Conservation (phyloP, 1,140 invertebrate genomes). For the Rhopalosiphum maidis region DNA sequence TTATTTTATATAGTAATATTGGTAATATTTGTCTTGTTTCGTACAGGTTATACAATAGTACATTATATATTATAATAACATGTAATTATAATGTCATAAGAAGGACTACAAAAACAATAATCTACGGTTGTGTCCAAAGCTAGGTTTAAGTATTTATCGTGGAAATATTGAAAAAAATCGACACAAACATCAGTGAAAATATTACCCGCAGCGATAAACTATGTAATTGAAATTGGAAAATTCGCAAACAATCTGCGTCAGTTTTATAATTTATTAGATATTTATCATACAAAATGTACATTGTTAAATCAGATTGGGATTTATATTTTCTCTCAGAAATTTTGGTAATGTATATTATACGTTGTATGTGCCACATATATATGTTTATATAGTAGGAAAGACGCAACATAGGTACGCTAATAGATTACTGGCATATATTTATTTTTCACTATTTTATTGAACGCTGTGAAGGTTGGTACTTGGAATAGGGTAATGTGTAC, state of each 20-base stretch:
- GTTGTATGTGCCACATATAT: background rate
- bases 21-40: background rate
- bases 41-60: background rate
- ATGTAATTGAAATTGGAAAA: slow-evolving; percentile 11
- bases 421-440: background rate
- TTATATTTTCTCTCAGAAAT: background rate
- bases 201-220: background rate
- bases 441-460: slow-evolving; percentile 17
- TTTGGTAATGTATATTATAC: background rate
- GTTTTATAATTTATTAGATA: background rate
- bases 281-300: background rate
- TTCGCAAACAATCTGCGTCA: background rate
- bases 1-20: background rate
- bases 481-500: background rate
- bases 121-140: background rate
- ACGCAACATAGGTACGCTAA: background rate
- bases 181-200: background rate
- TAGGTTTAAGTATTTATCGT: background rate
- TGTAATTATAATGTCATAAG: background rate
- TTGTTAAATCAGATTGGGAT: background rate
- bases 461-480: background rate
- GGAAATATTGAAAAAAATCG: background rate
- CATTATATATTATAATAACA: background rate
- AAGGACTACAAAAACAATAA: background rate
- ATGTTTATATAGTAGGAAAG: background rate